Base-by-base conservation (phyloP, 2,797 vertebrate species). In the Notolepis coatsorum region DNA sequence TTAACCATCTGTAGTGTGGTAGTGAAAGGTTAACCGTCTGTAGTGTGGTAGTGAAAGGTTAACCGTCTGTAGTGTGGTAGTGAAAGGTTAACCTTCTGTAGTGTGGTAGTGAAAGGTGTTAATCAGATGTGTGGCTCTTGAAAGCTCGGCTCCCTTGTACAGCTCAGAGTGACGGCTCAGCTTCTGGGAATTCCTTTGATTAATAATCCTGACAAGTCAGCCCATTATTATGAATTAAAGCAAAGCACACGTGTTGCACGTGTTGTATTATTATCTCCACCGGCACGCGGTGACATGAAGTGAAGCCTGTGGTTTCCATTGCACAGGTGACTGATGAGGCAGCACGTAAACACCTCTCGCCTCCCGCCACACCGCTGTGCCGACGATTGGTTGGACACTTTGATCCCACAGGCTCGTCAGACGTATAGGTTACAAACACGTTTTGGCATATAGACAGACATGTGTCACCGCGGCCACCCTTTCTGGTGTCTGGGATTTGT, bases 161-260 rank as follows among this genome's bases (percentile, higher is more conserved):
- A 1, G 31, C 35, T 2, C 6, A 7, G 47, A 42, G 38, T 59
- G 43, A 72, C 60, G 39, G 50, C 54, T 63, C 43, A 21, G 64
- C 71, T 84, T 71, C 63, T 18, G 31, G 75, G 74, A 80, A 61
- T 78, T 53, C 60, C 66, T 85, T 80, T 85, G 82, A 87, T 82
- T 82, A 86, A 81, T 84, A 84, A 77, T 73, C 61, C 80, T 83
- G 80, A 87, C 83, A 84, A 78, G 79, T 66, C 72, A 30, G 75
- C 51, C 72, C 64, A 74, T 84, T 87, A 81, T 80, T 77, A 71
- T 82, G 56, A 87, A 83, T 86, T 81, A 86, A 84, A 79, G 51
- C 47, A 17, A n/a, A n/a, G 63, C 70, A 64, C 68, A 57, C 38
- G 33, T 42, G 66, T 60, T 60, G 76, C 71, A 71, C 58, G 68